phyloP scores from a whole-genome alignment of 2,888 invertebrate species.

The Epiblema foenella region DNA sequence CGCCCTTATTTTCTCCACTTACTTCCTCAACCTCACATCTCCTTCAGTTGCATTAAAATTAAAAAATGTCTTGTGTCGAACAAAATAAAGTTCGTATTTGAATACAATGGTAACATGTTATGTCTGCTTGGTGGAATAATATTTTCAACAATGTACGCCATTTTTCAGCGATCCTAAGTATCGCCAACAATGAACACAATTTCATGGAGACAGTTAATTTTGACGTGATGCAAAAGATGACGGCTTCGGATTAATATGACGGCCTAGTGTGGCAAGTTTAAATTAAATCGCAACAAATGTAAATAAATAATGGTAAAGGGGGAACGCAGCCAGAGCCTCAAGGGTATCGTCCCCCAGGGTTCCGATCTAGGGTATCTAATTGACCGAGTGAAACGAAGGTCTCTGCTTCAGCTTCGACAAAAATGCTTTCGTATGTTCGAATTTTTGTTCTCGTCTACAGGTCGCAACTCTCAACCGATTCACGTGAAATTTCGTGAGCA shows the following conservation, averaged over 20 bases:
- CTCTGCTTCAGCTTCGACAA: too few species aligned
- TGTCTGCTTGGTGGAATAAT: conserved; percentile 47
- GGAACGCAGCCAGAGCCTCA: too few species aligned
- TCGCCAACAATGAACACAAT: conserved; percentile 44
- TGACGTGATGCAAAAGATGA: conserved; percentile 37
- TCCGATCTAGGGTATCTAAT: too few species aligned
- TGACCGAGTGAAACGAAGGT: too few species aligned
- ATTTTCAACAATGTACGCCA: conserved; percentile 47
- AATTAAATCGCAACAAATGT: neutral
- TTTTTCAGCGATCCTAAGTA: conserved; percentile 45
- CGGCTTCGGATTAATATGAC: conserved; percentile 17
- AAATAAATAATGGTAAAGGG: neutral
- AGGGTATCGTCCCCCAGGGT: too few species aligned
- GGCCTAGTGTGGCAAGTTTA: neutral
- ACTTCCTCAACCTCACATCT: neutral
- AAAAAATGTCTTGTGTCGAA: neutral
- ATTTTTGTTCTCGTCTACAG: too few species aligned
- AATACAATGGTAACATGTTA: neutral
- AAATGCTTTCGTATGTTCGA: too few species aligned
- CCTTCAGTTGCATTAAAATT: neutral
- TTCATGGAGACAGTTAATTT: conserved; percentile 43
- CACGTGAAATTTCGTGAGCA: too few species aligned
- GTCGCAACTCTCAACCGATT: too few species aligned
- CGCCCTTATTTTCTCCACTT: conserved; percentile 31
- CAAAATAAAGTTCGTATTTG: conserved; percentile 1